Base-by-base conservation (phyloP, 2,113 vertebrate species). In the Drymodes brunneopygia region DNA sequence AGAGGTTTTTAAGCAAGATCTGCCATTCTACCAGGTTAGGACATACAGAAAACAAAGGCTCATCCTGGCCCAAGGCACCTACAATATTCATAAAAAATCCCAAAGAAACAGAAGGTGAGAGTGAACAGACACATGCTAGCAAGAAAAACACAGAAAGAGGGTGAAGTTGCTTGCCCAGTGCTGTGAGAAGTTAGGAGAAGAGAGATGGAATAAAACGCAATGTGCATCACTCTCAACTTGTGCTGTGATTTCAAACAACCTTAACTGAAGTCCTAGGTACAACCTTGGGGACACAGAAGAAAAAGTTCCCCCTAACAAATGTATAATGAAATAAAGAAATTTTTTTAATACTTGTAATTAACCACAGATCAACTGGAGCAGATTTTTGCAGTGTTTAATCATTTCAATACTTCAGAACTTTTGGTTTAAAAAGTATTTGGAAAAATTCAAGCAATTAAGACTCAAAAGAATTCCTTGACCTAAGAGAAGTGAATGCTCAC, bases 31-130 rank as follows among this genome's bases (percentile, higher is more conserved):
- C 35, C 20, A 15, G 10, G 24, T 13, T 4, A 31, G 38, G 50
- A 70, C 23, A 56, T 3, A 29, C 6, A 53, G 4, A 50, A 25
- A 78, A 36, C 73, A 92, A 74, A 67, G 57, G 35, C 16, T 66
- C 33, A 10, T 81, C n/a, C 45, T 57, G 62, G 38, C 62, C n/a
- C 21, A 42, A 75, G 35, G 61, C 53, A 64, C 6, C 17, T 27
- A 20, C 27, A n/a, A 4, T 5, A 27, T 12, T 44, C 33, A 6
- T 0, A 24, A 38, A 78, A 47, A 60, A 7, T 24, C 24, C 24
- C 11, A 24, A 66, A 60, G 4, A 51, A 72, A 4, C 10, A 58
- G 9, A 22, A 5, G 6, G 4, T 11, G 29, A 71, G 33, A 60
- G 18, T 58, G 57, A 82, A 74, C 3, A 9, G 6, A 6, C 15